Conservation (phyloP, 1,140 invertebrate species). For the Drosophila mojavensis region DNA sequence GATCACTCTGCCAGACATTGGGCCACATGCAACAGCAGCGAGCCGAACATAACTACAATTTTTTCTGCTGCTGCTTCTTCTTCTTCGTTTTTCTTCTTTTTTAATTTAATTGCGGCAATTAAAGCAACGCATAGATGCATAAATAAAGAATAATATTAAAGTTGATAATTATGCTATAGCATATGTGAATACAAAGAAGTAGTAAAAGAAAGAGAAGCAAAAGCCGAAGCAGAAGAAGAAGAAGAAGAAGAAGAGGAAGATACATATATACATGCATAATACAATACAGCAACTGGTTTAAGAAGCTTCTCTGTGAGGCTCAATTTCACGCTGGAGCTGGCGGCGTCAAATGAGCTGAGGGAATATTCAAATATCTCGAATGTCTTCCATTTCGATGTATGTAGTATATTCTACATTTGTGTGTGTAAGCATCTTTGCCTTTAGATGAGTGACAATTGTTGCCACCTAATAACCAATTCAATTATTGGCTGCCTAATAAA, state of each 20-base stretch:
- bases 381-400: too few species aligned
- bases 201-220: not conserved
- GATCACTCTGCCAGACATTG: not conserved
- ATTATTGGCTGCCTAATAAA: constrained; percentile 10
- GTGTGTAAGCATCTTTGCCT: not conserved
- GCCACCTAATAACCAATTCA: constrained; percentile 29
- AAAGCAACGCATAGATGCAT: constrained; percentile 8
- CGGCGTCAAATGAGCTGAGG: too few species aligned
- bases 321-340: too few species aligned
- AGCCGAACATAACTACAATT: not conserved
- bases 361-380: not conserved
- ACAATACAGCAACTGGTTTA: too few species aligned
- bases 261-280: too few species aligned
- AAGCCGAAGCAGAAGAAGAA: not conserved
- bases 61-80: not conserved
- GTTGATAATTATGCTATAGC: not conserved
- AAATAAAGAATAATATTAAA: constrained; percentile 7
- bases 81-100: not conserved
- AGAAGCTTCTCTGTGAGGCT: too few species aligned
- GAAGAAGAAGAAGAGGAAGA: not conserved
- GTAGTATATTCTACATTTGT: too few species aligned
- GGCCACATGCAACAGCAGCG: not conserved
- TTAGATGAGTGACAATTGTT: constrained; percentile 4
- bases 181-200: not conserved
- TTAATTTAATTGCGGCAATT: constrained; percentile 9